These are phyloP conservation scores for Antechinus stuartii DNA, from an alignment of 2,113 vertebrate species.

Conservation along the genomic window DNA sequence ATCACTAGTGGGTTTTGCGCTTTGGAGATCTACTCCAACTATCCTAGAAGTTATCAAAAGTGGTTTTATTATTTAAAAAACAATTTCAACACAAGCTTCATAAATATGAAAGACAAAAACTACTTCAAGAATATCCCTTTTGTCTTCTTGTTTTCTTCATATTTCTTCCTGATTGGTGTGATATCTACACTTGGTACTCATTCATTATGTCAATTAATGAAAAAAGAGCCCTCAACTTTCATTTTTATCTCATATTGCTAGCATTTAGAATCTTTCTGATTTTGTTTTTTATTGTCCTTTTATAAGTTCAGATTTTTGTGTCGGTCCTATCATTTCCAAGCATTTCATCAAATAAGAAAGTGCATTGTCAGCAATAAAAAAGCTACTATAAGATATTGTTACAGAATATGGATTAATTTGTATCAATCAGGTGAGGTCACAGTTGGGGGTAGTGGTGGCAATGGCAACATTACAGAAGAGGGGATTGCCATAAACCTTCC, in stretches of 20 bases:
- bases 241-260: rapidly evolving
- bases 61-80: neutral
- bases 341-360: neutral
- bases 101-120: neutral
- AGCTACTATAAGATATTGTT: neutral
- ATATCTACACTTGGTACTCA: neutral
- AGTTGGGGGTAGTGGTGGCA: neutral
- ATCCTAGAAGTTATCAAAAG: neutral
- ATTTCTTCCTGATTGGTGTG: neutral
- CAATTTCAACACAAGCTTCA: neutral
- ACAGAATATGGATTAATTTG: neutral
- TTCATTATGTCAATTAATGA: neutral
- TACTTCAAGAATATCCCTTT: neutral
- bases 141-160: neutral
- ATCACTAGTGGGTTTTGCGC: neutral
- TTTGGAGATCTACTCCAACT: neutral
- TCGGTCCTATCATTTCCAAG: constrained; percentile 7
- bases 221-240: neutral
- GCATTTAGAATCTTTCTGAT: neutral
- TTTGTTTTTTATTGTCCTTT: neutral
- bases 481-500: neutral
- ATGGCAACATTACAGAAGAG: neutral
- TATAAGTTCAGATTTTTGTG: neutral
- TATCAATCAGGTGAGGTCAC: neutral
- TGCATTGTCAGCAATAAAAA: neutral